A percentile compares a stretch with the other conserved stretches of the same genome.
These are phyloP conservation scores for Leptinotarsa texana DNA, from an alignment of 1,140 invertebrate genomes.

Conservation along the genomic window DNA sequence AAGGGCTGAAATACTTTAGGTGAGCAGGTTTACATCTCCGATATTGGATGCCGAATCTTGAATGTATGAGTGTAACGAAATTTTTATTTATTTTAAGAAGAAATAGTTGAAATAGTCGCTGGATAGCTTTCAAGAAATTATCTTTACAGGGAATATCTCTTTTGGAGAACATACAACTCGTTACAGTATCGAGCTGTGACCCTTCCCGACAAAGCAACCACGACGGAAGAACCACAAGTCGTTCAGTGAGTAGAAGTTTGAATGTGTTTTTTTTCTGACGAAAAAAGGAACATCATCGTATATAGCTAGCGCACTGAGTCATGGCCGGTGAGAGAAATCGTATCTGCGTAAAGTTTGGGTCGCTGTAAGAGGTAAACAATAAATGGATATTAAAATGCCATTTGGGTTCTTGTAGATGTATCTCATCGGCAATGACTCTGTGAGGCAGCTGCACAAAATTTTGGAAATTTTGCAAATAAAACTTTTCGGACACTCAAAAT, in stretches of 20 bases:
- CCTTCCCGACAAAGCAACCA: constrained; percentile 70
- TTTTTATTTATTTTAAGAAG: constrained; percentile 16
- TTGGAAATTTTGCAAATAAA: too few relatives aligned
- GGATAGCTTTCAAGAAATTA: constrained; percentile 15
- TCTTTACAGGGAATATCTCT: constrained; percentile 70
- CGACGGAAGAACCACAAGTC: constrained; percentile 68
- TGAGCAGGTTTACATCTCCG: constrained; percentile 37
- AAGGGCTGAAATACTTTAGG: constrained; percentile 88
- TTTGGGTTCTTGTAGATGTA: too few relatives aligned
- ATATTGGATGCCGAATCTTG: background rate
- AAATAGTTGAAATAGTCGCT: constrained; percentile 1
- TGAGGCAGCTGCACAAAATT: too few relatives aligned
- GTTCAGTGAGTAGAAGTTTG: constrained; percentile 66
- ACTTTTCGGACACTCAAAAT: too few relatives aligned
- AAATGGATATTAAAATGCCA: too few relatives aligned
- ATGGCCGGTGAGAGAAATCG: too few relatives aligned
- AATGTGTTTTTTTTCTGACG: background rate
- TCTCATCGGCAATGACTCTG: too few relatives aligned
- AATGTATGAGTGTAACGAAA: constrained; percentile 1
- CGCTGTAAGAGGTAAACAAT: too few relatives aligned
- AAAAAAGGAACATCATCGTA: too few relatives aligned
- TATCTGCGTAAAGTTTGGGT: too few relatives aligned
- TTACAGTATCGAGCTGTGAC: constrained; percentile 72
- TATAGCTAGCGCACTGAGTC: too few relatives aligned
- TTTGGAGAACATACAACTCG: constrained; percentile 80